A percentile compares a stretch with the other conserved stretches of the same genome.
Conservation (phyloP, 1,140 invertebrate genomes). For the Brachionus rotundiformis region DNA sequence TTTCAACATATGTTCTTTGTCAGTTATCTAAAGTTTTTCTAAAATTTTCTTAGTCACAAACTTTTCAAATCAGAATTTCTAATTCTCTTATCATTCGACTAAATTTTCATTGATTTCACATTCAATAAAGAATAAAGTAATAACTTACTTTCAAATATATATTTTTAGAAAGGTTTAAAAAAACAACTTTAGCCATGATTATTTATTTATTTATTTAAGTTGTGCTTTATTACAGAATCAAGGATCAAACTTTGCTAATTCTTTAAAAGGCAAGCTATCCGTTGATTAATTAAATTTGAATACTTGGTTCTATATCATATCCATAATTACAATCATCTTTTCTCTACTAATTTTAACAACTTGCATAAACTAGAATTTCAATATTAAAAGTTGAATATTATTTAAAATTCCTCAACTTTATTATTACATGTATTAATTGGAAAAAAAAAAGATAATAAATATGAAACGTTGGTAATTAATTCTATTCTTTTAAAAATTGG, state of each 20-base stretch:
- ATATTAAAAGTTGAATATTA: not conserved
- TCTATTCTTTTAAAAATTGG: too few relatives aligned
- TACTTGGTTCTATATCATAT: not conserved
- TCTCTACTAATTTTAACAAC: not conserved
- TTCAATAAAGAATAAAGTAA: not conserved
- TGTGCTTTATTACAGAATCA: constrained; percentile 37
- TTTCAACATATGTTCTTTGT: too few relatives aligned
- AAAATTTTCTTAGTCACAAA: not conserved
- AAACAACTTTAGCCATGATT: not conserved
- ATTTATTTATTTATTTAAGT: not conserved
- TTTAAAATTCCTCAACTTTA: too few relatives aligned
- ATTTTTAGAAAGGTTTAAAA: constrained; percentile 5
- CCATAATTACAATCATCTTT: not conserved
- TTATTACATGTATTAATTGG: too few relatives aligned
- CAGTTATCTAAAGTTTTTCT: too few relatives aligned
- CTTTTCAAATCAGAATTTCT: not conserved
- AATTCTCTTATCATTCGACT: not conserved
- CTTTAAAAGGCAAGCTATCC: not conserved
- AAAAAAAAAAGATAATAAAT: too few relatives aligned
- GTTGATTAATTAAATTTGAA: not conserved
- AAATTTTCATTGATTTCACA: not conserved
- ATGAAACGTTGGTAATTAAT: too few relatives aligned
- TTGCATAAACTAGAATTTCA: not conserved
- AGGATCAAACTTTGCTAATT: not conserved
- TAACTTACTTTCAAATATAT: not conserved